A percentile compares a stretch with the other conserved stretches of the same genome.
phyloP scores from a whole-genome alignment of 1,140 invertebrate species.

The Panagrolaimus sp. region DNA sequence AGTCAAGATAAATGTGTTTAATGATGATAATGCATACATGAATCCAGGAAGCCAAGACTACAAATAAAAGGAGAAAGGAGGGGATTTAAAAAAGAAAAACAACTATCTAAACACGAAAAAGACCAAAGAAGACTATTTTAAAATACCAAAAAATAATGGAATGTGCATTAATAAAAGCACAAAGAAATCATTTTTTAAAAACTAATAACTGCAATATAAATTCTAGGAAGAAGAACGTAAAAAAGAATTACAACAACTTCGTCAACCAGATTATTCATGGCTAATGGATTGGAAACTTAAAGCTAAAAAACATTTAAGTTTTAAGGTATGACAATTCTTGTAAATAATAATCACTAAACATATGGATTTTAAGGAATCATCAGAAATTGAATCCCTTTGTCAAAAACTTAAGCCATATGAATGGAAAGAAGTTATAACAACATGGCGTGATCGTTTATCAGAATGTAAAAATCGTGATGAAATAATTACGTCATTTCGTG shows the following conservation, averaged over 20 bases:
- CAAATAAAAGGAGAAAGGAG: no score
- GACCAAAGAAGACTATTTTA: no score
- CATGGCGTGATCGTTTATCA: slow-evolving; percentile 23
- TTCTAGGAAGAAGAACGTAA: slow-evolving; percentile 33
- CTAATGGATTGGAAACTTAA: slow-evolving; percentile 40
- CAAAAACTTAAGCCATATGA: slow-evolving; percentile 31
- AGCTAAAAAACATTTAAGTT: slow-evolving; percentile 29
- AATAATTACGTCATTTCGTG: slow-evolving; percentile 17
- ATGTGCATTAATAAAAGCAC: no score
- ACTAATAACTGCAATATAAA: no score
- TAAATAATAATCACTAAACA: not conserved
- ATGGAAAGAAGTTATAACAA: slow-evolving; percentile 31
- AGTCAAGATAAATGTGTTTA: no score
- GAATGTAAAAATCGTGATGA: slow-evolving; percentile 24
- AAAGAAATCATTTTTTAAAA: no score
- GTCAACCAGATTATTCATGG: slow-evolving; percentile 31
- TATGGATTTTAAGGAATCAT: slow-evolving; percentile 28
- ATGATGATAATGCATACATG: no score
- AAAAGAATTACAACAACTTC: slow-evolving; percentile 19
- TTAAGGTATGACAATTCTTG: slow-evolving; percentile 22
- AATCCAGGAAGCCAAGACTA: no score
- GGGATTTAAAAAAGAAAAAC: no score
- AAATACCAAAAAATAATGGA: no score
- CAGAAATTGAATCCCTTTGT: slow-evolving; percentile 30
- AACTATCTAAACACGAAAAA: no score